Base-by-base conservation (phyloP, 2,888 invertebrate genomes). In the Platynereis dumerilii region DNA sequence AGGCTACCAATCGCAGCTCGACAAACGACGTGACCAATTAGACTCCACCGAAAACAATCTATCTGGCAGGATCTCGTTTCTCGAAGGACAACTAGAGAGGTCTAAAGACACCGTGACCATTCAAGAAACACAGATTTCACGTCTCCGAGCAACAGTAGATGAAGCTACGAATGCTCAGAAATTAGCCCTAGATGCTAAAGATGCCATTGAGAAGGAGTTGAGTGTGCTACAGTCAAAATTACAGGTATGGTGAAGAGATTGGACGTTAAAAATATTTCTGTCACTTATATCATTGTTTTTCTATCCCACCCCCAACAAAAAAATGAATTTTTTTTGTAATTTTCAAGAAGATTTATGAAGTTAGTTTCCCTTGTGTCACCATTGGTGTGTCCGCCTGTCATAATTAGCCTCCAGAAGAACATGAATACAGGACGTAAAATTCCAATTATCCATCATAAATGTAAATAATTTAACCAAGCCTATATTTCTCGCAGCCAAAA, bases 161-260 rank as follows among this genome's bases (percentile, higher is more conserved):
- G 78, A 77, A 44, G 74, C 78, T 1, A 72, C 77, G 67, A 68
- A 62, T 15, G 70, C 76, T 17, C 78, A 79, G 64, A 76, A 76
- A 55, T 75, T 74, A 60, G 75, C 77, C 7, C 76, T 78, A 76
- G 75, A 74, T 64, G 79, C 79, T 64, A 80, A 79, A 65, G 79
- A 79, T 60, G 67, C 67, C 24, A 65, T 78, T 15, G 71, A 78
- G 45, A 68, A 66, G 34, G 78, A 78, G 54, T 68, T 79, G 57
- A 74, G 75, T 54, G 75, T 74, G 60, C 69, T 75, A n/a, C 70
- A 70, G 20, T 24, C 57, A 24, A 63, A 45, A 45, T 55, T 70
- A 20, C 58, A 60, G 65, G 69, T 70, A 75, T 75, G 62, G 68
- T 22, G 17, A 22, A 5, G 55, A 59, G 72, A 34, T n/a, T n/a